phyloP scores from a whole-genome alignment of 1,140 invertebrate genomes.

The Antheraea pernyi region DNA sequence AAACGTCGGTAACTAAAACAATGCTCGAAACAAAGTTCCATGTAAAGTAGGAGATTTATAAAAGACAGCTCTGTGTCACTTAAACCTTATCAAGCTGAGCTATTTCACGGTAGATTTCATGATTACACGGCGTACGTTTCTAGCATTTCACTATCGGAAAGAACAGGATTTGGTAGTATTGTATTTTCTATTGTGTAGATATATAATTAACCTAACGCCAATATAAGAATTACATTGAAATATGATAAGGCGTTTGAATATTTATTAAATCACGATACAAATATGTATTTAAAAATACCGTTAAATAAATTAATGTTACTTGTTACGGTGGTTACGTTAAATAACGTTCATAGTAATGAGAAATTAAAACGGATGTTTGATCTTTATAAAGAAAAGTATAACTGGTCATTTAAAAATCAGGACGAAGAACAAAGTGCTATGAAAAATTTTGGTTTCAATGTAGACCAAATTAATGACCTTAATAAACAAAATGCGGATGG shows the following conservation, averaged over 20 bases:
- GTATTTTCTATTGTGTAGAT: neutral
- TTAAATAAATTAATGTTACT: neutral
- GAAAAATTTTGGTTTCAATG: constrained; percentile 47
- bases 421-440: constrained; percentile 35
- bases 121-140: constrained; percentile 26
- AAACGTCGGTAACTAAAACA: too few relatives aligned
- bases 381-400: constrained; percentile 48
- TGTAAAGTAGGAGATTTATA: constrained; percentile 63
- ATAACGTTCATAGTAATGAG: constrained; percentile 25
- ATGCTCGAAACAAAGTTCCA: constrained; percentile 28
- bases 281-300: constrained; percentile 6
- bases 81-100: constrained; percentile 38
- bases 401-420: constrained; percentile 39
- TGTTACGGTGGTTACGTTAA: constrained; percentile 13
- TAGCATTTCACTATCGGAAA: neutral
- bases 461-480: constrained; percentile 37
- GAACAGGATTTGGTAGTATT: neutral
- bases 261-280: neutral
- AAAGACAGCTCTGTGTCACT: constrained; percentile 45
- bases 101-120: constrained; percentile 42
- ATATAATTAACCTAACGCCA: neutral
- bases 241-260: neutral
- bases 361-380: constrained; percentile 35
- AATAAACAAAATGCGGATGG: constrained; percentile 36
- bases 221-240: neutral